Conservation (phyloP, 1,140 invertebrate species). For the Kradibia gibbosae region DNA sequence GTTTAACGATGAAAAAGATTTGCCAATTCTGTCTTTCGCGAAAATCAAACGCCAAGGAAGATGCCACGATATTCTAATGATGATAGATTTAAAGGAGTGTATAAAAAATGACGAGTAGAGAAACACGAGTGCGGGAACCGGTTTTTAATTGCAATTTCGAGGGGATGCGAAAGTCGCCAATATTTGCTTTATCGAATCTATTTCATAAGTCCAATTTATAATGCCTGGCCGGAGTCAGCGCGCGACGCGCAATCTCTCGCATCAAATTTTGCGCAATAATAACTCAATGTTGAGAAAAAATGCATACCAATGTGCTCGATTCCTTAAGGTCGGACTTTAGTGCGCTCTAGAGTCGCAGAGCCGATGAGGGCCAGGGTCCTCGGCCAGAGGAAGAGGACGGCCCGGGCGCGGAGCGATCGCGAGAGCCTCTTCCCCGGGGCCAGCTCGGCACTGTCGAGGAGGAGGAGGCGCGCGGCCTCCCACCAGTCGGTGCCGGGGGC, state of each 20-base stretch:
- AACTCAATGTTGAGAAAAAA: background rate
- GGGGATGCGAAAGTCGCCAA: background rate
- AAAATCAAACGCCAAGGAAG: background rate
- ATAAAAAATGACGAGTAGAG: background rate
- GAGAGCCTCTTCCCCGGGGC: no score
- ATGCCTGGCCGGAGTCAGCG: no score
- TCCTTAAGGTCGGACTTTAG: no score
- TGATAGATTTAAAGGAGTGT: background rate
- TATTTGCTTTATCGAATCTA: background rate
- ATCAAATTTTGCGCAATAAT: background rate
- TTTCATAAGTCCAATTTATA: background rate
- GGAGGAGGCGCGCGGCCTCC: background rate
- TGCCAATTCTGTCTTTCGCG: background rate
- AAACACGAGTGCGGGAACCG: background rate
- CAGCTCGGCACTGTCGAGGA: background rate
- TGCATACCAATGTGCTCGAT: no score
- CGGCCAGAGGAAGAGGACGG: no score
- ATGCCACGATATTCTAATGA: background rate
- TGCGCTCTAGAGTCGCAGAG: no score
- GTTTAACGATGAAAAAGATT: background rate
- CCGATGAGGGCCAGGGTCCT: no score
- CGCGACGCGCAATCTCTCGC: background rate
- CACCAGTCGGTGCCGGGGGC: background rate
- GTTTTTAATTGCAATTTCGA: conserved; percentile 10
- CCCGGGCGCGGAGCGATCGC: no score